Evolutionary conservation across 1,140 invertebrate genomes (phyloP), one percentile per base, ranked within the genome.

Genomic region (Manduca sexta): DNA sequence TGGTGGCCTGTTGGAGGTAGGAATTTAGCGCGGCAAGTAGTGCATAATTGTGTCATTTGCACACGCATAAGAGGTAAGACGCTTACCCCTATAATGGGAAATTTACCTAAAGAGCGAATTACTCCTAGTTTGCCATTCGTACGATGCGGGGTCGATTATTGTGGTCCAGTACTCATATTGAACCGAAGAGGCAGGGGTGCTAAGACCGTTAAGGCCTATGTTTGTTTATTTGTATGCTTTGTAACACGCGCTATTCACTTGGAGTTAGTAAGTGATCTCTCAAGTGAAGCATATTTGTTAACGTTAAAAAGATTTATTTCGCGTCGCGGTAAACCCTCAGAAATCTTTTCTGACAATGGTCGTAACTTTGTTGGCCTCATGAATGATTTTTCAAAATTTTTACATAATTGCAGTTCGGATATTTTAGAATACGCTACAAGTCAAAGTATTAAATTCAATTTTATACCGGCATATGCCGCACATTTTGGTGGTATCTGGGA

Each of bases 231-330:
- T n/a, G n/a, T n/a, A n/a, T n/a, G n/a, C 29, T 30, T 11, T 5
- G 29, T 13, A 2, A 37, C 35, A n/a, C 35, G 35, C 35, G 35
- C 44, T 13, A 13, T 49, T 6, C 33, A 49, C 18, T 18, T 49
- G n/a, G 40, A 49, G n/a, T 13, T 42, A 8, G 47, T 49, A 12
- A 41, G 37, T 37, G 40, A 49, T 12, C 33, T 34, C n/a, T 31
- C 47, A 1, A 26, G 16, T 2, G 30, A 49, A 2, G 43, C 43
- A 3, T 45, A 45, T 31, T 39, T 44, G 31, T 11, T 39, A 33
- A n/a, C 49, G n/a, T 17, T 52, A n/a, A 45, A 45, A 39, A 33
- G 43, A 34, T 52, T 52, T 37, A 52, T 52, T 42, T 46, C 50
- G 1, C 26, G 50, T 1, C 31, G 50, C 13, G 43, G 43, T 17